Evolutionary conservation across 2,797 vertebrate species (phyloP).

Genomic region (Steatocranus sp.): DNA sequence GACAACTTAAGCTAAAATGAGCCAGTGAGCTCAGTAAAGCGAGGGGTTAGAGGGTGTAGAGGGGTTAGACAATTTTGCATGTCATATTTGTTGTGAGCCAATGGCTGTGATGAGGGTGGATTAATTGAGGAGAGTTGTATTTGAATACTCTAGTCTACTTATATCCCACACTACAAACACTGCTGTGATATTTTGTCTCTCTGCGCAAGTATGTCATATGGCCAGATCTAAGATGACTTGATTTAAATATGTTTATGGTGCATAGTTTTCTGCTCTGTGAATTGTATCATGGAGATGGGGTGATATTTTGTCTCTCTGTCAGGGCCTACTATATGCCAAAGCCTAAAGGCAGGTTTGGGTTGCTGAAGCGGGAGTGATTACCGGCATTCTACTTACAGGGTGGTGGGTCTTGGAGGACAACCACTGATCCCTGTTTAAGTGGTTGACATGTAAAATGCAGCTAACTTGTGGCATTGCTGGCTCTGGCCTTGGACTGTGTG

Average conservation of each 20-base stretch:
- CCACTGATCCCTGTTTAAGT: neutral
- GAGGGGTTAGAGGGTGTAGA: fast-evolving
- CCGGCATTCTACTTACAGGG: fast-evolving
- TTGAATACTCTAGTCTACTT: neutral
- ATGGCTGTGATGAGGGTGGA: neutral
- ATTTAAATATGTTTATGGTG: neutral
- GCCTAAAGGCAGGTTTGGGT: neutral
- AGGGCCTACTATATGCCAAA: neutral
- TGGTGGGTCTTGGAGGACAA: neutral
- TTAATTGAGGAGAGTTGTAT: neutral
- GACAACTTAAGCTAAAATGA: neutral
- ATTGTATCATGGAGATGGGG: neutral
- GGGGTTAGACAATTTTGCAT: neutral
- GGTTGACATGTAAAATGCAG: neutral
- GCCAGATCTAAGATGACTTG: neutral
- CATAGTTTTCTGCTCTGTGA: neutral
- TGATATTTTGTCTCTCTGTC: neutral
- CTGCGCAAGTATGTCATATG: neutral
- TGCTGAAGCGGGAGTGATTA: neutral
- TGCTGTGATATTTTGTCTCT: neutral
- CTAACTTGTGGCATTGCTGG: neutral
- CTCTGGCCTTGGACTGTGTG: no score
- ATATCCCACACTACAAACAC: neutral
- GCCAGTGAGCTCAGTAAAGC: neutral
- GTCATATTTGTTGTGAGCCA: neutral